A percentile compares a stretch with the other conserved stretches of the same genome.
These are phyloP conservation scores for Lymantria dispar DNA, from an alignment of 2,888 invertebrate genomes.

Conservation along the genomic window DNA sequence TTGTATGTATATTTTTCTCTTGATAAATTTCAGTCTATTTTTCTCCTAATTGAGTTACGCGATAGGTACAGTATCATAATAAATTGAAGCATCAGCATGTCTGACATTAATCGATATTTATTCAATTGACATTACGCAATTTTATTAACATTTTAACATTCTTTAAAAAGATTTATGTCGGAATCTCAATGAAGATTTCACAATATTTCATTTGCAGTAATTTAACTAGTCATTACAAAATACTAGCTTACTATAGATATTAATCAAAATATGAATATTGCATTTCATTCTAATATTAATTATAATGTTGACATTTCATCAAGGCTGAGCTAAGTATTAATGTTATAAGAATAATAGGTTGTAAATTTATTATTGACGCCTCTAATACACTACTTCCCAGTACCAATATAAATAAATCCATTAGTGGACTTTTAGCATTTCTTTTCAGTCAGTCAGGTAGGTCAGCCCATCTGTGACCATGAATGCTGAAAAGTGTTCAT, in stretches of 20 bases:
- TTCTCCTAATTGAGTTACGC: too few species aligned
- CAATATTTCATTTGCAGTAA: background rate
- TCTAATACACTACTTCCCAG: constrained; percentile 1
- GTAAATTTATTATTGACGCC: background rate
- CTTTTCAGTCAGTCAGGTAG: too few species aligned
- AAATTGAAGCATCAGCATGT: too few species aligned
- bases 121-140: too few species aligned
- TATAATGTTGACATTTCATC: constrained; percentile 1
- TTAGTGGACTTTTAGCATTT: too few species aligned
- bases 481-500: too few species aligned
- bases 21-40: too few species aligned
- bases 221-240: background rate
- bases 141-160: too few species aligned
- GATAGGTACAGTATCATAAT: too few species aligned
- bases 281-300: background rate
- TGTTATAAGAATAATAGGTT: constrained; percentile 1
- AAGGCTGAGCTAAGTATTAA: background rate
- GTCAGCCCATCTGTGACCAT: too few species aligned
- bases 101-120: too few species aligned
- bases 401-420: background rate
- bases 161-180: background rate
- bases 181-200: background rate
- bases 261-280: constrained; percentile 1
- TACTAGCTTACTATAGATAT: background rate
- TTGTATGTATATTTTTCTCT: too few species aligned